phyloP scores from a whole-genome alignment of 2,113 vertebrate genomes.

The Centropus unirufus region DNA sequence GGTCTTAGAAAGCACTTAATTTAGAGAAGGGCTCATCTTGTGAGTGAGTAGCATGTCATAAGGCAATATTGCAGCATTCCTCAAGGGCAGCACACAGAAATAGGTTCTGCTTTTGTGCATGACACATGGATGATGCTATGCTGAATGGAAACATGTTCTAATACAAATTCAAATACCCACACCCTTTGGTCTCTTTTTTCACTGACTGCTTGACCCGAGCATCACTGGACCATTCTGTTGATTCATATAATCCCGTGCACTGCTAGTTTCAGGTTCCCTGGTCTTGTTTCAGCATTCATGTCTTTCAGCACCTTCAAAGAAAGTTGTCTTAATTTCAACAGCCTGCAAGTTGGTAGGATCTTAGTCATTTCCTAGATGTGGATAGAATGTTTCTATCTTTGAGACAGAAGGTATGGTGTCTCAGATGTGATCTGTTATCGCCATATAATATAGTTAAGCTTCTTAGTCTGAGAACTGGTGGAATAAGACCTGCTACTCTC shows the following conservation, averaged over 20 bases:
- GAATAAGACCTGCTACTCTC: background rate
- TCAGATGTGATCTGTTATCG: background rate
- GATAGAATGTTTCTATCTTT: background rate
- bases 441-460: background rate
- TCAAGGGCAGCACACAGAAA: background rate
- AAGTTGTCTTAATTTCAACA: background rate
- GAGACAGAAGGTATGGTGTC: background rate
- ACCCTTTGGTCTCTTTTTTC: background rate
- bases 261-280: background rate
- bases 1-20: conserved; percentile 4
- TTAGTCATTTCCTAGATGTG: background rate
- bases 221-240: background rate
- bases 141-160: background rate
- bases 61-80: background rate
- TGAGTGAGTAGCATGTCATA: background rate
- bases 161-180: background rate
- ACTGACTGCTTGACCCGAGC: background rate
- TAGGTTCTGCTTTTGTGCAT: background rate
- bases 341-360: background rate
- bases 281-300: background rate
- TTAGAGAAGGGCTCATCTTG: conserved; percentile 1
- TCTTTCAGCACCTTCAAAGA: background rate
- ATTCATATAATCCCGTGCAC: background rate
- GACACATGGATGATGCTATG: background rate
- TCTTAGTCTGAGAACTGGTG: background rate